Base-by-base conservation (phyloP, 2,888 invertebrate species). In the Thelaira solivaga region DNA sequence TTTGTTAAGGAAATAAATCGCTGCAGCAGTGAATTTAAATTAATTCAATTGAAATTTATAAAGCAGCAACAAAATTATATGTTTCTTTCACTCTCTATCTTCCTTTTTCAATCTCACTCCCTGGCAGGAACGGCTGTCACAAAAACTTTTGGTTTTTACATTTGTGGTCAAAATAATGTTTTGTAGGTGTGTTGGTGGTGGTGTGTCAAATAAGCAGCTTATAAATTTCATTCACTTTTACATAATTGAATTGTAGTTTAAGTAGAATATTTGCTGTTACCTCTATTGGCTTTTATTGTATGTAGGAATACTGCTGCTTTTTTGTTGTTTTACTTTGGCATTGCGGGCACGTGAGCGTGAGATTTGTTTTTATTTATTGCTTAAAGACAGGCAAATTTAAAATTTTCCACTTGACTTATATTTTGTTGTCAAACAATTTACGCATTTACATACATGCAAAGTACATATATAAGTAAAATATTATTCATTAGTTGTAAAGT, bases 401-500 rank as follows among this genome's bases (percentile, higher is more conserved):
- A 89, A 89, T 89, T 89, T 89, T 85, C 86, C 88, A 88, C 88
- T 89, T 87, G 89, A 88, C 89, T 89, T 89, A 84, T 80, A 86
- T 82, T 74, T 82, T 83, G 85, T 86, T 86, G 85, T 86, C 85
- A 84, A 83, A 83, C 84, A 84, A 84, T 85, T 86, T 85, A 83
- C 84, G 83, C 84, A 84, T 82, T 82, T 82, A 47, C 20, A n/a
- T n/a, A n/a, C n/a, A n/a, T n/a, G n/a, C n/a, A n/a, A n/a, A n/a
- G n/a, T n/a, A n/a, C n/a, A n/a, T n/a, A n/a, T n/a, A n/a, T n/a
- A n/a, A n/a, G n/a, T n/a, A n/a, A n/a, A n/a, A n/a, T n/a, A n/a
- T n/a, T n/a, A n/a, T n/a, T n/a, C n/a, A n/a, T n/a, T n/a, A n/a
- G n/a, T n/a, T n/a, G n/a, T n/a, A n/a, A n/a, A n/a, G n/a, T n/a